phyloP scores from a whole-genome alignment of 2,797 vertebrate species.

The Helarctos malayanus region DNA sequence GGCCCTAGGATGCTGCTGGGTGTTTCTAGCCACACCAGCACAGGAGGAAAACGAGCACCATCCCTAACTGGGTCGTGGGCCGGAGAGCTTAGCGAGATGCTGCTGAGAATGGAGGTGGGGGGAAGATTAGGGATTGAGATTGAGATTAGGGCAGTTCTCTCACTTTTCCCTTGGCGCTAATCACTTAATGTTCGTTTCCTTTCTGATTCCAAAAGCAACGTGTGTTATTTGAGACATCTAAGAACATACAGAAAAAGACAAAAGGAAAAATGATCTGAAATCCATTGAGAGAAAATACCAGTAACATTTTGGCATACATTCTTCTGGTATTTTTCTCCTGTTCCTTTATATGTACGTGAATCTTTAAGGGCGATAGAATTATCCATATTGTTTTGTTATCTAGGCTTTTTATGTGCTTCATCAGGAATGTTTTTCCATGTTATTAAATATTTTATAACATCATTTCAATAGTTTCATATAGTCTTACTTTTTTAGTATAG shows the following conservation, averaged over 20 bases:
- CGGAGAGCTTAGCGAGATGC: not conserved
- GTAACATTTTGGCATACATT: not conserved
- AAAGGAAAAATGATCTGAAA: not conserved
- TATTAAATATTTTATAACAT: not conserved
- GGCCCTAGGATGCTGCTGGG: not conserved
- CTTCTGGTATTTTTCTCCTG: not conserved
- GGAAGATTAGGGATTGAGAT: not conserved
- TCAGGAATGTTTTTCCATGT: not conserved
- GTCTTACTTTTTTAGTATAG: not conserved
- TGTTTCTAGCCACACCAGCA: not conserved
- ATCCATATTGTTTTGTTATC: not conserved
- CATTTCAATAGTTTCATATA: not conserved
- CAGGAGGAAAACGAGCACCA: not conserved
- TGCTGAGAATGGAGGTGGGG: not conserved
- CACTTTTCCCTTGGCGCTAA: not conserved
- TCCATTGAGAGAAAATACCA: not conserved
- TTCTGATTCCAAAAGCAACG: slow-evolving; percentile 5
- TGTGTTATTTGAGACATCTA: slow-evolving; percentile 19
- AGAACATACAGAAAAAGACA: slow-evolving; percentile 48
- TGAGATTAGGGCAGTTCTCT: not conserved
- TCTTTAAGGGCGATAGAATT: slow-evolving; percentile 27
- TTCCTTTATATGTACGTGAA: not conserved
- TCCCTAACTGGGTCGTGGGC: not conserved
- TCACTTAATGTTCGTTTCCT: not conserved
- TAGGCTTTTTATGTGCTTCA: not conserved